These are phyloP conservation scores for Elephantulus edwardii DNA, from an alignment of 2,113 vertebrate species.

Conservation along the genomic window DNA sequence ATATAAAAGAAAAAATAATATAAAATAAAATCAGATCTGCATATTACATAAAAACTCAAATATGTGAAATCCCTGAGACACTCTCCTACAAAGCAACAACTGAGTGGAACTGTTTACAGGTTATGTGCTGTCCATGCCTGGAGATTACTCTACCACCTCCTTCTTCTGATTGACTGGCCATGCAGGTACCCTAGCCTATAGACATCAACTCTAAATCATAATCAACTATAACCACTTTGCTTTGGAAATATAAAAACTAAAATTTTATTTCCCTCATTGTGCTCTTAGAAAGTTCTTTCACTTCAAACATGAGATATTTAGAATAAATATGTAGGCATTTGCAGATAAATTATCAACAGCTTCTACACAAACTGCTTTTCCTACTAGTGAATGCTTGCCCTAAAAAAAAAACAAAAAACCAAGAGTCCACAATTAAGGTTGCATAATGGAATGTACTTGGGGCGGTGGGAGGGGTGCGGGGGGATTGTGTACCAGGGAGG, in stretches of 20 bases:
- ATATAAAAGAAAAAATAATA: too few relatives aligned
- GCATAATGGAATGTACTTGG: too few relatives aligned
- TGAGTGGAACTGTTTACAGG: background rate
- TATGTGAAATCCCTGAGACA: background rate
- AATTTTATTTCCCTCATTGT: background rate
- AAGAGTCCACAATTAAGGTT: too few relatives aligned
- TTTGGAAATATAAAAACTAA: constrained; percentile 24
- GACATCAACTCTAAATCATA: constrained; percentile 7
- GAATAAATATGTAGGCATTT: background rate
- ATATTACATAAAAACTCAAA: background rate
- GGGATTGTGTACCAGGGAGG: too few relatives aligned
- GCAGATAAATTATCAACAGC: constrained; percentile 1
- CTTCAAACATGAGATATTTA: constrained; percentile 2
- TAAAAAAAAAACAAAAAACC: too few relatives aligned
- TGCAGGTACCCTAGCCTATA: background rate
- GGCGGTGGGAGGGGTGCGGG: too few relatives aligned
- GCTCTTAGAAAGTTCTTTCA: constrained; percentile 40
- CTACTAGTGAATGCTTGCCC: background rate
- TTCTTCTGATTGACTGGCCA: background rate
- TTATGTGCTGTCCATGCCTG: too few relatives aligned
- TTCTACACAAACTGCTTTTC: background rate
- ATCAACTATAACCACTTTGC: background rate
- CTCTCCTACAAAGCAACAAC: background rate
- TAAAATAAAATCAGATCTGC: background rate
- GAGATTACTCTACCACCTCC: background rate